Conservation (phyloP, 2,888 invertebrate genomes). For the Drosophila affinis region DNA sequence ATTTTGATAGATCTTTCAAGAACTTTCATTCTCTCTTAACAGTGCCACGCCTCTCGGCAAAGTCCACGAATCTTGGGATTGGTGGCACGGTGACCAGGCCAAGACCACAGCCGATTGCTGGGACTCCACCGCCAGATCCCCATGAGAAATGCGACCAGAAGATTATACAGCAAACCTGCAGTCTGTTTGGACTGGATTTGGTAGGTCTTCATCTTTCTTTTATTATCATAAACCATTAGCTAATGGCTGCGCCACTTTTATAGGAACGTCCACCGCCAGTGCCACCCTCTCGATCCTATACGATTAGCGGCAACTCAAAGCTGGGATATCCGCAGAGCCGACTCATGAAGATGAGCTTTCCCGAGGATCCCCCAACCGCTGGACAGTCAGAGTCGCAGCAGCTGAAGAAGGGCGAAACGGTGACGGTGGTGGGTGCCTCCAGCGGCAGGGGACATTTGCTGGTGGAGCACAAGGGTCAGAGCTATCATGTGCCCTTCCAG, state of each 20-base stretch:
- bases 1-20: not conserved
- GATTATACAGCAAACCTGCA: conserved; percentile 95
- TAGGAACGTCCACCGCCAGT: conserved; percentile 96
- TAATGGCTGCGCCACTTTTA: not conserved
- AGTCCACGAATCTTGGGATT: conserved; percentile 81
- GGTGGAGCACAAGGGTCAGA: conserved; percentile 91
- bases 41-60: conserved; percentile 82
- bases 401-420: conserved; percentile 92
- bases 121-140: conserved; percentile 93
- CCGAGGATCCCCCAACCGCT: conserved; percentile 85
- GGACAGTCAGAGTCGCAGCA: conserved; percentile 82
- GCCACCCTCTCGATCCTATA: conserved; percentile 95
- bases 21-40: not conserved
- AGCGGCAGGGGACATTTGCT: conserved; percentile 93
- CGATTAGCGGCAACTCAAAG: conserved; percentile 94
- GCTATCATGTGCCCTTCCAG: conserved; percentile 92
- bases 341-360: conserved; percentile 95
- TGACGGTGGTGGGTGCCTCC: conserved; percentile 94
- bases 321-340: conserved; percentile 96
- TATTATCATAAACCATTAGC: not conserved
- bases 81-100: conserved; percentile 87
- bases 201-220: conserved; percentile 84
- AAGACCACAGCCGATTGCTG: conserved; percentile 94
- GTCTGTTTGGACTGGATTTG: conserved; percentile 94
- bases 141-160: conserved; percentile 94